Base-by-base conservation (phyloP, 2,113 vertebrate species). In the Cepphus grylle region DNA sequence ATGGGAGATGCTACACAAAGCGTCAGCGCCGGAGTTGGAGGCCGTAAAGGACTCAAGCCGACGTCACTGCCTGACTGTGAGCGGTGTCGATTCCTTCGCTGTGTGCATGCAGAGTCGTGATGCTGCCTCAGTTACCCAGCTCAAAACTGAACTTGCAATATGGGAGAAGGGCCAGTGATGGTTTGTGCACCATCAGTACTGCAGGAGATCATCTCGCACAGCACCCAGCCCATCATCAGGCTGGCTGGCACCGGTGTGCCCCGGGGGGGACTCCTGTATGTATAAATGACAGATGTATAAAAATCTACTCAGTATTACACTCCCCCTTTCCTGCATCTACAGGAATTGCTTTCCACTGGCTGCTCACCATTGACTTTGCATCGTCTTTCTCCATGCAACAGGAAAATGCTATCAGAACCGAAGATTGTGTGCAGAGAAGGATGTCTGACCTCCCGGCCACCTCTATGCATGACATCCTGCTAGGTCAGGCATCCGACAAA, bases 1-100 rank as follows among this genome's bases (percentile, higher is more conserved):
- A 5, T 2, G 61, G 50, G 83, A 49, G 66, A 8, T 1, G 49
- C 38, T 38, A 15, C 63, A 6, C 58, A 12, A 17, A 65, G 66
- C 1, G 15, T 15, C 72, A 32, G 61, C 0, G 0, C 21, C 0
- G 1, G 21, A 12, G 10, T 8, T 2, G 0, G 49, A 36, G 56
- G 80, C 40, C 1, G 0, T 4, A 4, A 65, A 11, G 59, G 36
- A 38, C 83, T 22, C 15, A 3, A 52, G 38, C 49, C 4, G 1
- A 9, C 2, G 14, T 32, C 83, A 16, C 45, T 17, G 72, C 78
- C 71, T 16, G 52, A 16, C 36, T 1, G 7, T 1, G 71, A 53
- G 74, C 12, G 3, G 29, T 3, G 10, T 42, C 14, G 30, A 14
- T 59, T 36, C 65, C 49, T 65, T 65, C 5, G 4, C 49, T 65